Base-by-base conservation (phyloP, 2,888 invertebrate genomes). In the Pollenia amentaria region DNA sequence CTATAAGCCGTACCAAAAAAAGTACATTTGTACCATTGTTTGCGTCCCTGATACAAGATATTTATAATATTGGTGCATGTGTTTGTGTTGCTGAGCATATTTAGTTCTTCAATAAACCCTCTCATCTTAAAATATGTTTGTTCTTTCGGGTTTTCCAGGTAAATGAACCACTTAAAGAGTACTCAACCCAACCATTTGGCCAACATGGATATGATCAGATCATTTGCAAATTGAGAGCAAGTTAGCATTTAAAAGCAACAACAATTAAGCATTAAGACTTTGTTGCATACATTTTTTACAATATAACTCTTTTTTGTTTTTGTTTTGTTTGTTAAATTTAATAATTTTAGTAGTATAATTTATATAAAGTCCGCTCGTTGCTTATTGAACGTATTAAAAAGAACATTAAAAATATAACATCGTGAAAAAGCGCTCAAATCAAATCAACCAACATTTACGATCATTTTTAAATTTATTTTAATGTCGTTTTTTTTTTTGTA, bases 201-300 rank as follows among this genome's bases (percentile, higher is more conserved):
- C 62, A 53, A 69, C 62, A 48, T 65, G 12, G 11, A 82, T 69
- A 62, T 70, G 51, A 70, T 67, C 53, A 64, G 46, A 86, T 82
- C 73, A 73, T 75, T 64, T 51, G 65, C 76, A 21, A 84, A 84
- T 12, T 69, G 80, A 84, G 84, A 84, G 87, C 77, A 84, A 73
- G 60, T 82, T 73, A 55, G 48, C 64, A 57, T 60, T 73, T 29
- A 44, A 29, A 70, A 65, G 29, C 78, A 67, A 69, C 51, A 75
- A 75, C 38, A 76, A 44, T 12, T 14, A 64, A 51, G 46, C 18
- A 11, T 42, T 55, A 70, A 67, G 53, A 69, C 53, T 78, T 51
- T 46, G 21, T 57, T 42, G 53, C 69, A 55, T 14, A 70, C 55
- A 8, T n/a, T 77, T 79, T 60, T 72, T 42, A 78, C 46, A 64